Evolutionary conservation across 2,797 vertebrate species (phyloP), one percentile per base, ranked within the genome.

Genomic region (Platalea minor): DNA sequence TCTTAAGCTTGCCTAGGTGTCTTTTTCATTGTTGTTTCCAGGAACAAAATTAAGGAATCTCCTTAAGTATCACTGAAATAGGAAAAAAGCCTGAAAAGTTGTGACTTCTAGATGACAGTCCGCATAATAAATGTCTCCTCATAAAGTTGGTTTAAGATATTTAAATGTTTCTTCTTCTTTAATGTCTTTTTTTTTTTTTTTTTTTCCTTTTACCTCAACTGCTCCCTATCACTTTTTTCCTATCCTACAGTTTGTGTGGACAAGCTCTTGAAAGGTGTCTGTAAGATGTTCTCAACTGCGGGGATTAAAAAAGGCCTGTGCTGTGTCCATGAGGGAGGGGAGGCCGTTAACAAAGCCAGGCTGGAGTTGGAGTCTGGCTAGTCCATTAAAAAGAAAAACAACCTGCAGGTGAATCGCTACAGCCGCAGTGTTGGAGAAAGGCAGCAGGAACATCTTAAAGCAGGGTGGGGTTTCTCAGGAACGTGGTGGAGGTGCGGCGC

Each of bases 401-500:
- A 21, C 8, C 50, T 43, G 57, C 41, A 68, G 15, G 29, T 50
- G 45, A 51, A 46, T 88, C 10, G 7, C 29, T 60, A 17, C 29
- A 13, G 2, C 59, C 60, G 54, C 41, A 64, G 20, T 6, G 50
- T 37, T 56, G 50, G 68, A 73, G 37, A 56, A 79, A 24, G 43
- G 43, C 53, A 72, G 39, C 4, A 2, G 29, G 39, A 64, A 15
- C 26, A 20, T 37, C 10, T 72, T 70, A 25, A 72, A 70, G 74
- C 1, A 2, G 10, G 3, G 2, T 15, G 25, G 33, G 0, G 1
- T 78, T 69, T 75, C 46, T 46, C 45, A 31, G 54, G 48, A 64
- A 46, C 0, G 1, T 7, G 45, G 5, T 33, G 45, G 43, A 31
- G 15, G 3, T 63, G 63, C 12, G 7, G 8, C 17, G 20, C 1